Evolutionary conservation across 37 sponge, comb jelly and placozoan species (phyloP), one percentile per base, ranked within the genome.

Genomic region (Aplysina aerophoba): DNA sequence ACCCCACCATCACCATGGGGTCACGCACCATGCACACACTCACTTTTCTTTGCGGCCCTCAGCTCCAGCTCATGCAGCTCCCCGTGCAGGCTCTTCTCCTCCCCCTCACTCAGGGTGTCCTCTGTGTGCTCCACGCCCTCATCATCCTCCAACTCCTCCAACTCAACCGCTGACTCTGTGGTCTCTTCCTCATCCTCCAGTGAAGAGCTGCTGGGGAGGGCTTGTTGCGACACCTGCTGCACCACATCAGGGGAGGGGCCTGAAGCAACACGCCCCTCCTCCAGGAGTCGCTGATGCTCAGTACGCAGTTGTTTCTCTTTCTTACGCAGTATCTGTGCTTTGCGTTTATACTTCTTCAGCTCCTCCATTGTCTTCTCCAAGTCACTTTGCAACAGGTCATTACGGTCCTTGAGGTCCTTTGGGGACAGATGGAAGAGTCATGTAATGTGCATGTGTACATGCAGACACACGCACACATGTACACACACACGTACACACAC

Each of bases 51-150:
- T 41, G 54, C 54, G 5, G 22, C 37, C 25, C 41, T 38, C 25
- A 75, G 21, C 38, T 75, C 78, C 44, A 75, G 53, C 15, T 75
- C 78, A 75, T 75, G 78, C 44, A 75, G 33, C 25, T 75, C 78
- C 14, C 78, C 78, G 16, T 41, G 37, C 2, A 75, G 53, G 40
- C 78, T 75, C 78, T 41, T 75, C n/a, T 75, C 78, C 54, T 75
- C 78, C 20, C 16, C 54, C 16, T 75, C 78, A 75, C 78, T 75
- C 21, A 75, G 44, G n/a, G 54, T 25, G 50, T 75, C 78, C 54
- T 75, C 78, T 0, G 78, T 53, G 44, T 44, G 33, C 54, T 40
- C 44, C 21, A 75, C 78, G 13, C 78, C 78, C 11, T 75, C 78
- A 24, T 75, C 78, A 22, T 75, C 78, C 53, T 53, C 54, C 4